Evolutionary conservation across 2,797 vertebrate species (phyloP).

Genomic region (Hydrolagus colliei): DNA sequence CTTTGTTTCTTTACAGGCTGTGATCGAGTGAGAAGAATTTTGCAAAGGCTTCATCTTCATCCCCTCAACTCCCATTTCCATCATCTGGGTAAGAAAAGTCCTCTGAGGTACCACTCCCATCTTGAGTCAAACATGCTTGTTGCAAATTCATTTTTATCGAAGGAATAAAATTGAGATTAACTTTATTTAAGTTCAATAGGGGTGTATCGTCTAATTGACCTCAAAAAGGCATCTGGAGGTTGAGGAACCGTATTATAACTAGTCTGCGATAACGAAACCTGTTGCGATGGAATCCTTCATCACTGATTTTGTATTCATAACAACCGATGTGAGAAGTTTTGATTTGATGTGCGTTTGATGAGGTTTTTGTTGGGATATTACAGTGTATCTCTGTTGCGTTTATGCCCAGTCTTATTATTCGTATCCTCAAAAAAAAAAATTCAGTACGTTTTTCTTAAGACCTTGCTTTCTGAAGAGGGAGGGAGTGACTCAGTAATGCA

Average conservation of each 20-base stretch:
- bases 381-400: too few relatives aligned
- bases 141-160: background rate
- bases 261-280: background rate
- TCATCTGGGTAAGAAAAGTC: conserved; percentile 71
- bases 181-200: too few relatives aligned
- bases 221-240: background rate
- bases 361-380: background rate
- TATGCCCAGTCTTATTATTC: too few relatives aligned
- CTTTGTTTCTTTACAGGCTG: conserved; percentile 93
- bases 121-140: background rate
- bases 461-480: background rate
- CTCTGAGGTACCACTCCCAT: background rate
- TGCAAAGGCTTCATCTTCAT: conserved; percentile 78
- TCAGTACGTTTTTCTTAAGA: background rate
- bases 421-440: background rate
- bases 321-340: background rate
- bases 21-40: conserved; percentile 87
- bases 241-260: background rate
- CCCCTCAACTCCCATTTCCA: conserved; percentile 79
- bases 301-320: background rate
- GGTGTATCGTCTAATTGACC: background rate
- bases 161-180: too few relatives aligned
- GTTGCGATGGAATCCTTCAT: background rate
- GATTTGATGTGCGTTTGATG: background rate
- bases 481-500: background rate